A percentile compares a stretch with the other conserved stretches of the same genome.
These are phyloP conservation scores for Polydrusus cervinus DNA, from an alignment of 2,888 invertebrate species.

Conservation along the genomic window DNA sequence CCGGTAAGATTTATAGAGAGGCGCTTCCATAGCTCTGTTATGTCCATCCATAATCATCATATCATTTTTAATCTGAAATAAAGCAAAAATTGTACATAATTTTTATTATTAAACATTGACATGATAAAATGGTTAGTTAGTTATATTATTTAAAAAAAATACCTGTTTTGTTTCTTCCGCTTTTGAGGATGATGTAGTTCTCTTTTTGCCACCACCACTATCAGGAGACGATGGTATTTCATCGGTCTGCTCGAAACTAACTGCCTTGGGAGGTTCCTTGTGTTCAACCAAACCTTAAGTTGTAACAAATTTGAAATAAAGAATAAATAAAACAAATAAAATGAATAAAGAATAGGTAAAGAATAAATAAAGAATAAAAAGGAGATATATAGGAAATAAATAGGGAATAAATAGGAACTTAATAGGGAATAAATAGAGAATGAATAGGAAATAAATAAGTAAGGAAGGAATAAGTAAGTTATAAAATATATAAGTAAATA, in stretches of 20 bases:
- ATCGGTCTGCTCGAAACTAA: slow-evolving; percentile 64
- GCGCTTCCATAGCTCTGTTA: slow-evolving; percentile 88
- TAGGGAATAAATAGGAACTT: too few species aligned
- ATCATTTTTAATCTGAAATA: slow-evolving; percentile 67
- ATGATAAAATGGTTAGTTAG: too few species aligned
- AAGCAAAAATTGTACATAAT: background rate
- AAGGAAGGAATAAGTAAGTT: too few species aligned
- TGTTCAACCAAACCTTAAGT: slow-evolving; percentile 85
- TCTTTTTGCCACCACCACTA: slow-evolving; percentile 39
- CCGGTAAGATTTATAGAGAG: slow-evolving; percentile 87
- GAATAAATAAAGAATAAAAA: too few species aligned
- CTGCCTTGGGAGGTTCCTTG: slow-evolving; percentile 71
- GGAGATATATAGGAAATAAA: too few species aligned
- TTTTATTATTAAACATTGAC: too few species aligned
- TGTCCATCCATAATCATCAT: slow-evolving; percentile 82
- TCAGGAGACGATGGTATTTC: slow-evolving; percentile 47
- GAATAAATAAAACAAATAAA: too few species aligned
- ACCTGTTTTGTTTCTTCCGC: slow-evolving; percentile 67
- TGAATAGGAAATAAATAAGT: too few species aligned
- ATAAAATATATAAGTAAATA: too few species aligned
- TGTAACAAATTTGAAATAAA: too few species aligned
- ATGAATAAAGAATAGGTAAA: too few species aligned
- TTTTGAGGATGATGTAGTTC: slow-evolving; percentile 56
- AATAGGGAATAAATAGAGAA: too few species aligned
- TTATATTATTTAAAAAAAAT: background rate